Base-by-base conservation (phyloP, 2,797 vertebrate species). In the Xenopus petersii region DNA sequence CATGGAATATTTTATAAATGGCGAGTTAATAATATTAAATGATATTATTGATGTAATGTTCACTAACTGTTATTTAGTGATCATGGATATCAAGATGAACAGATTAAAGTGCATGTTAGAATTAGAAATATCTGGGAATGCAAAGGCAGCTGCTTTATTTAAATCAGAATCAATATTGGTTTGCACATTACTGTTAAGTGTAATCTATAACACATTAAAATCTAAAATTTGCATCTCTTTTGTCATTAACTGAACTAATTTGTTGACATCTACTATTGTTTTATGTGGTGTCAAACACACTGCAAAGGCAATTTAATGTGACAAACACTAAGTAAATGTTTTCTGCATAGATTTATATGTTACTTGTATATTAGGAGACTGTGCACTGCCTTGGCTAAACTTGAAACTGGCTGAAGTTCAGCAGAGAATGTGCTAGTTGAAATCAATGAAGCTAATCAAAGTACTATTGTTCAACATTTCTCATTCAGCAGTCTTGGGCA, bases 391-490 rank as follows among this genome's bases (percentile, higher is more conserved):
- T 82, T 66, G 79, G 80, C 71, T 82, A 86, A 84, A 80, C 79
- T 70, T 81, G 49, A 71, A 79, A 83, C 81, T 87, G 82, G 89
- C 79, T 87, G 82, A 86, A 88, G 81, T 82, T 86, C 88, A 88
- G 85, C 80, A 86, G 80, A 83, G 47, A 77, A 74, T 87, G 86
- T 86, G 81, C 82, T 81, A 72, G 79, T 80, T 74, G 80, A 85
- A 84, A 85, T 89, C 88, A 87, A 82, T 87, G 87, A 83, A 85
- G 70, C 81, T 88, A 86, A 88, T 87, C 85, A 83, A 70, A 83
- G 56, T 82, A 86, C 75, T 74, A 80, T 76, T 82, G 79, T 75
- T 86, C 81, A 79, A 30, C 64, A 49, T 75, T 83, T 85, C 80
- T 70, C 75, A 75, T 87, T 89, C 80, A 83, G 76, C 79, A 75